Evolutionary conservation across 2,797 vertebrate genomes (phyloP).

Genomic region (Hemibagrus guttatus): DNA sequence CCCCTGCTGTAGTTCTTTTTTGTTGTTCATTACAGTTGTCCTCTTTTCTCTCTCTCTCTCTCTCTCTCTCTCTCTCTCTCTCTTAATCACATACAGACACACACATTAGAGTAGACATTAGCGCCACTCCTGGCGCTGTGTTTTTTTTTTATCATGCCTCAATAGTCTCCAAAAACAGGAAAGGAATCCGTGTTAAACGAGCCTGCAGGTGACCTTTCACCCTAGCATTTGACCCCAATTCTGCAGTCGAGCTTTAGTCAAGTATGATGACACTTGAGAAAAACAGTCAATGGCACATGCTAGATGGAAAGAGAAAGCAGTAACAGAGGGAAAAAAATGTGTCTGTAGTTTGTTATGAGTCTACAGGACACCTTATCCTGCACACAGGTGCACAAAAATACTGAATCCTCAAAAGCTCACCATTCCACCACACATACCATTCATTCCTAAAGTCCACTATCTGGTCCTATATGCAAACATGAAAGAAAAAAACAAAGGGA

Average conservation of each 20-base stretch:
- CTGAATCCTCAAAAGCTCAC: constrained; percentile 41
- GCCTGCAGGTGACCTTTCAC: constrained; percentile 42
- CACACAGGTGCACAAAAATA: constrained; percentile 69
- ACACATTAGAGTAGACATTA: too few species aligned
- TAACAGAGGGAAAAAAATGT: constrained; percentile 20
- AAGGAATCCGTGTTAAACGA: constrained; percentile 50
- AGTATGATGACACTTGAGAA: constrained; percentile 44
- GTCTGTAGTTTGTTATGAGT: constrained; percentile 71
- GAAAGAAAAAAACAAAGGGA: constrained; percentile 16
- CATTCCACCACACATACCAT: constrained; percentile 51
- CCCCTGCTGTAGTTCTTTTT: not conserved
- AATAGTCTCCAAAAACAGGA: constrained; percentile 59
- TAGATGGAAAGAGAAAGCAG: constrained; percentile 18
- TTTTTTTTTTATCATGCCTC: constrained; percentile 60
- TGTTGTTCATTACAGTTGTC: not conserved
- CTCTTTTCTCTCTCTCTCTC: not conserved
- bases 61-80: not conserved
- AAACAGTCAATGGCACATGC: constrained; percentile 33
- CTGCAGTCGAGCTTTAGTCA: not conserved
- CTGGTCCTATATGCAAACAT: not conserved
- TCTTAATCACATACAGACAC: not conserved
- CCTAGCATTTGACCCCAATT: constrained; percentile 48
- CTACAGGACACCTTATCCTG: constrained; percentile 71
- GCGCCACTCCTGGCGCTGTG: constrained; percentile 44
- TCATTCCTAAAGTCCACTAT: constrained; percentile 15